Base-by-base conservation (phyloP, 2,888 invertebrate genomes). In the Ectemnius continuus region DNA sequence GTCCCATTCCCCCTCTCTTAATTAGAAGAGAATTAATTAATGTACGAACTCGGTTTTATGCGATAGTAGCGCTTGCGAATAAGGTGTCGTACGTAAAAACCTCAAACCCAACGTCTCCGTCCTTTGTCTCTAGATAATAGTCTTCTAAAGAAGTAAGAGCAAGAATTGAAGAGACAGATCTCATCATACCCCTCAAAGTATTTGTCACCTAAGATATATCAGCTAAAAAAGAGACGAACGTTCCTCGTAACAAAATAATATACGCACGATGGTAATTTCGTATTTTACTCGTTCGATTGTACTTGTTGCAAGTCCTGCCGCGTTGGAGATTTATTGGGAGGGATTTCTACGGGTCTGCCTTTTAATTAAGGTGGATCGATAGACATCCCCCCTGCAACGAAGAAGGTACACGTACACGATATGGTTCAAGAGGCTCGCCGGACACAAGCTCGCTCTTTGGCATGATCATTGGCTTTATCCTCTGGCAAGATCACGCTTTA, bases 191-290 rank as follows among this genome's bases (percentile, higher is more conserved):
- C 36, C 28, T 73, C 64, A 67, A 59, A 52, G 52, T 57, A 63
- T 72, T 66, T 61, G 61, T 76, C 64, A 66, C 68, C 70, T 73
- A 64, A 63, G 71, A 71, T 66, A 78, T 72, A 78, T 72, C 46
- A 70, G 73, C 74, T 75, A 71, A 70, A 45, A 60, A 71, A 67
- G 78, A 84, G 76, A 84, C 82, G 75, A 84, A 78, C 84, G 81
- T 83, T 83, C 80, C 77, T 79, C 77, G 76, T 85, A 83, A 75
- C 79, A 84, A 84, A 84, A 84, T 84, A 84, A 84, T 78, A 70
- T 81, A 83, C 52, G 52, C 52, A 52, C 76, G 76, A 77, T 73
- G 75, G 76, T 82, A 70, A 78, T 80, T 68, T 79, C 73, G 82
- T 73, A 76, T 78, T 72, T 77, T 74, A 70, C 76, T 77, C 70